Conservation (phyloP, 2,797 vertebrate genomes). For the Nyctibius grandis region DNA sequence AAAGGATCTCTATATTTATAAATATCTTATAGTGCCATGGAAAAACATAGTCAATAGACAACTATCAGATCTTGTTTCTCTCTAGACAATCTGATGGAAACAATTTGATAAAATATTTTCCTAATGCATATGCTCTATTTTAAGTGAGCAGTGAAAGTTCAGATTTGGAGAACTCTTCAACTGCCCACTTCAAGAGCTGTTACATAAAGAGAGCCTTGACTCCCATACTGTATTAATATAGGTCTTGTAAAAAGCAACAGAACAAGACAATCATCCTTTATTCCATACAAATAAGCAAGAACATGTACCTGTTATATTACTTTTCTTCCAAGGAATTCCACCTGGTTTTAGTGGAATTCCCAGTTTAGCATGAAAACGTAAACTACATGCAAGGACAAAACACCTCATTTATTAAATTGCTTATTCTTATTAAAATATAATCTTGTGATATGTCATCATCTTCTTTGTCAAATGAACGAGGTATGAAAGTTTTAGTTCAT, state of each 20-base stretch:
- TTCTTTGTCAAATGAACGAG: slow-evolving; percentile 35
- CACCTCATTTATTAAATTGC: background rate
- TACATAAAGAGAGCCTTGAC: background rate
- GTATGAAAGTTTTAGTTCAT: background rate
- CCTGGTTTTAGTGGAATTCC: background rate
- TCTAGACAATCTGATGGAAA: background rate
- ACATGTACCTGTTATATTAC: background rate
- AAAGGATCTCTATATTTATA: background rate
- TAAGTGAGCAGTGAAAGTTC: background rate
- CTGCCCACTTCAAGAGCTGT: background rate
- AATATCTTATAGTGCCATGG: background rate
- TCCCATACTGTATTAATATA: background rate
- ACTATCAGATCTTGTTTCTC: background rate
- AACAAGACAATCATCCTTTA: background rate
- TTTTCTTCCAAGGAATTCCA: background rate
- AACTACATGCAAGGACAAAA: background rate
- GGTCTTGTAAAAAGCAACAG: background rate
- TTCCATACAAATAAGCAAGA: background rate
- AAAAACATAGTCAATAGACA: background rate
- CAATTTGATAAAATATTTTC: background rate
- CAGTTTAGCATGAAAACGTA: background rate
- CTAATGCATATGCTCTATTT: background rate
- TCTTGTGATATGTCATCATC: background rate
- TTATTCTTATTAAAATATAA: slow-evolving; percentile 13
- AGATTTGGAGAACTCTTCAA: background rate